Evolutionary conservation across 2,113 vertebrate species (phyloP).

Genomic region (Pterophyllum scalare): DNA sequence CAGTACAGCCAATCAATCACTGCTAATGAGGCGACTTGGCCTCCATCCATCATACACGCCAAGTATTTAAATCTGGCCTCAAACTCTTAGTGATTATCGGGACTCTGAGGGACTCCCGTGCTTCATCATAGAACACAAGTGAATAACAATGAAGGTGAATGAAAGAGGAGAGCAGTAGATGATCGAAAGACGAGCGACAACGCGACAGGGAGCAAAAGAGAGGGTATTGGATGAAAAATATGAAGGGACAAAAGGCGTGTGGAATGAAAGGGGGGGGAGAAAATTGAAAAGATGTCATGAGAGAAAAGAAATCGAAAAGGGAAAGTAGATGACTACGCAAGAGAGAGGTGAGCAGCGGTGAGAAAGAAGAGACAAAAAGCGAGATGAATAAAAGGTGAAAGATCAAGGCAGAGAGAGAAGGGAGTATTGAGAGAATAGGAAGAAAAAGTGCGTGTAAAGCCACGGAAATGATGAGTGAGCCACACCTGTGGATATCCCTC

Average conservation of each 20-base stretch:
- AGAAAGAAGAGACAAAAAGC: constrained; percentile 35
- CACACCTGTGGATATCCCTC: constrained; percentile 92
- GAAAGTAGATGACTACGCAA: constrained; percentile 63
- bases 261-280: constrained; percentile 40
- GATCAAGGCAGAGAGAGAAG: neutral
- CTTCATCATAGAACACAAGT: constrained; percentile 68
- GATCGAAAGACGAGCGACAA: constrained; percentile 32
- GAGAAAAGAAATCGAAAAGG: constrained; percentile 57
- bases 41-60: constrained; percentile 74
- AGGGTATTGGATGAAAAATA: constrained; percentile 36
- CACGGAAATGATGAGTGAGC: neutral
- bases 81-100: constrained; percentile 69
- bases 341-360: constrained; percentile 21
- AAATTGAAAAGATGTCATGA: constrained; percentile 61
- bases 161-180: constrained; percentile 47
- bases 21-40: constrained; percentile 72
- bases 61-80: constrained; percentile 75
- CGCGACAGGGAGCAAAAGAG: constrained; percentile 8
- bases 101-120: constrained; percentile 54
- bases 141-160: constrained; percentile 70
- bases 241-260: constrained; percentile 45
- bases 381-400: constrained; percentile 39
- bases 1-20: constrained; percentile 70
- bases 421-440: neutral
- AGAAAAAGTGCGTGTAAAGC: neutral